Evolutionary conservation across 2,888 invertebrate species (phyloP).

Genomic region (Bombylius discolor): DNA sequence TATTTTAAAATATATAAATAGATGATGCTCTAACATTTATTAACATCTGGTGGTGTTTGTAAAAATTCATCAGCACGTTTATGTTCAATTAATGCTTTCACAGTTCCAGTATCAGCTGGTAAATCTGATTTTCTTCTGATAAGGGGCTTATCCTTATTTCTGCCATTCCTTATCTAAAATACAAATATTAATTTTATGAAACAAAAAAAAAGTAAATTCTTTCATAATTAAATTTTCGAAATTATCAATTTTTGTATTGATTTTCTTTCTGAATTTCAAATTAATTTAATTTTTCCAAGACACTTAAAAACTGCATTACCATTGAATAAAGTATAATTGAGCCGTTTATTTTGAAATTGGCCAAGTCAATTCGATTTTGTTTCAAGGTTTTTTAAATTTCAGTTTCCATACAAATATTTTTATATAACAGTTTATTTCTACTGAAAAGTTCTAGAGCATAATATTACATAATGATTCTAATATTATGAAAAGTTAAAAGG

Average conservation of each 20-base stretch:
- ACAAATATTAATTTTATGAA: not conserved
- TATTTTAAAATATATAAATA: too few relatives aligned
- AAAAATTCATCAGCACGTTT: slow-evolving; percentile 86
- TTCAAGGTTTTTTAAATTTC: too few relatives aligned
- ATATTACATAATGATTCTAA: too few relatives aligned
- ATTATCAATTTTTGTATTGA: not conserved
- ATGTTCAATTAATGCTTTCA: slow-evolving; percentile 83
- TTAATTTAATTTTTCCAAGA: too few relatives aligned
- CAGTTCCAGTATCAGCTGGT: slow-evolving; percentile 84
- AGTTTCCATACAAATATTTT: too few relatives aligned
- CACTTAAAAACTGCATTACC: too few relatives aligned
- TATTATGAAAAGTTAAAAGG: too few relatives aligned
- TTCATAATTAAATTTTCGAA: not conserved
- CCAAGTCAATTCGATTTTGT: too few relatives aligned
- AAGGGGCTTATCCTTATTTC: slow-evolving; percentile 72
- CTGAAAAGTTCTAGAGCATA: too few relatives aligned
- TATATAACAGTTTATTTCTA: too few relatives aligned
- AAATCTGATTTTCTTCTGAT: slow-evolving; percentile 90
- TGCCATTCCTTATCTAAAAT: slow-evolving; percentile 45
- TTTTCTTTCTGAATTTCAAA: not conserved
- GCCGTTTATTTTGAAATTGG: too few relatives aligned
- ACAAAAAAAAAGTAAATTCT: slow-evolving; percentile 11
- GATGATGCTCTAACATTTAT: slow-evolving; percentile 56
- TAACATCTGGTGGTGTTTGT: slow-evolving; percentile 70
- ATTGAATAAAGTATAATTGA: too few relatives aligned